A percentile compares a stretch with the other conserved stretches of the same genome.
These are phyloP conservation scores for Prosapia bicincta DNA, from an alignment of 2,888 invertebrate species.

Conservation along the genomic window DNA sequence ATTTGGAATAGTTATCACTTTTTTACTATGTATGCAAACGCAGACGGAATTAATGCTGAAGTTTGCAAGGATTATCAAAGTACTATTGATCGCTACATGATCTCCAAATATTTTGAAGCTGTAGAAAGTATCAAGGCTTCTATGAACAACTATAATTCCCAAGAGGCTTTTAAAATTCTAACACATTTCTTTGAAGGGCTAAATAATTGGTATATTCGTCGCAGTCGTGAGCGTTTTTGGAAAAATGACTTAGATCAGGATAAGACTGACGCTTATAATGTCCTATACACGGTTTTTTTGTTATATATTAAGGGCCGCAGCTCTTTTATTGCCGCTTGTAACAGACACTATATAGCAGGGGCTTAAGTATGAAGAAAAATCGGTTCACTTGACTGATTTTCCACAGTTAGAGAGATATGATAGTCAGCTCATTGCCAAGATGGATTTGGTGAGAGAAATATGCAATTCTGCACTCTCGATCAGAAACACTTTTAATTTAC, in stretches of 20 bases:
- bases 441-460: conserved; percentile 11
- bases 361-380: neutral
- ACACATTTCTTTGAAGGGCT: conserved; percentile 7
- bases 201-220: conserved; percentile 15
- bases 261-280: conserved; percentile 11
- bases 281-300: conserved; percentile 10
- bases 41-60: conserved; percentile 9
- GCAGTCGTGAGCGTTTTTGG: conserved; percentile 12
- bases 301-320: conserved; percentile 13
- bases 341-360: conserved; percentile 6
- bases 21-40: conserved; percentile 12
- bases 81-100: conserved; percentile 10
- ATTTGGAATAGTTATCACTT: no score
- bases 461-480: conserved; percentile 15
- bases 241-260: neutral
- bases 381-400: conserved; percentile 9
- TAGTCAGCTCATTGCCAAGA: neutral
- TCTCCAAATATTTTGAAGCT: conserved; percentile 7
- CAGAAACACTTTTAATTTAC: neutral
- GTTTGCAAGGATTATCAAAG: neutral
- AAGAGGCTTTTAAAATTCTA: conserved; percentile 9
- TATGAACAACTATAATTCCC: conserved; percentile 6
- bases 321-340: conserved; percentile 4
- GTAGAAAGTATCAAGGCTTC: neutral
- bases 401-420: neutral